Evolutionary conservation across 2,113 vertebrate species (phyloP), one percentile per base, ranked within the genome.

Genomic region (Crotalus tigris): DNA sequence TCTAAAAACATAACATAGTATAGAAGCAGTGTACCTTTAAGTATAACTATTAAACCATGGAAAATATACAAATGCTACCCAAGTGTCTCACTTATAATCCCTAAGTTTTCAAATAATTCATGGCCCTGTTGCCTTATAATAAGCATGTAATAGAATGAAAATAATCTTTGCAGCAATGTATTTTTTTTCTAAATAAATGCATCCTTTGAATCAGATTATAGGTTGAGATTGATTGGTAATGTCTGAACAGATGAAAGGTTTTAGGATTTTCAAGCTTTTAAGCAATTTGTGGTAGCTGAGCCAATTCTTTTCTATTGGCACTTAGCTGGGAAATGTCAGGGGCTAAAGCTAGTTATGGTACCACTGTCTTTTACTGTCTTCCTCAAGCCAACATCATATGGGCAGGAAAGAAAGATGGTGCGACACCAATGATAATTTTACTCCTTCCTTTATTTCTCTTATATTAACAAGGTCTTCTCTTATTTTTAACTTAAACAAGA

Each of bases 1-100:
- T 91, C 89, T 64, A 94, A 95, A 96, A 93, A 61, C 1, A 59
- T 94, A 93, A 89, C 1, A 93, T 90, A 92, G n/a, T 7, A 90
- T 44, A 91, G 92, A 92, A 96, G 86, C 86, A 92, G 1, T 44
- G 54, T 69, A 26, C 87, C 5, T 57, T 93, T 54, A 53, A 94
- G 93, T 33, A 1, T 75, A 64, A 64, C 91, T 69, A 57, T 54
- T 33, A 93, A 69, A 91, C 0, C 9, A 4, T 49, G 57, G 21
- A 26, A 94, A 93, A 94, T 90, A 55, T 58, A 49, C 29, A 95
- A 95, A 93, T 92, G 85, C 46, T 91, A 91, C 23, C 5, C 0
- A 75, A 92, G 88, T 6, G 21, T 7, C 75, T 95, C 92, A 86
- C 24, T 55, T 81, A 13, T 19, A 90, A 89, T 92, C 15, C 85